Evolutionary conservation across 2,888 invertebrate genomes (phyloP).

Genomic region (Crepidodera aurea): DNA sequence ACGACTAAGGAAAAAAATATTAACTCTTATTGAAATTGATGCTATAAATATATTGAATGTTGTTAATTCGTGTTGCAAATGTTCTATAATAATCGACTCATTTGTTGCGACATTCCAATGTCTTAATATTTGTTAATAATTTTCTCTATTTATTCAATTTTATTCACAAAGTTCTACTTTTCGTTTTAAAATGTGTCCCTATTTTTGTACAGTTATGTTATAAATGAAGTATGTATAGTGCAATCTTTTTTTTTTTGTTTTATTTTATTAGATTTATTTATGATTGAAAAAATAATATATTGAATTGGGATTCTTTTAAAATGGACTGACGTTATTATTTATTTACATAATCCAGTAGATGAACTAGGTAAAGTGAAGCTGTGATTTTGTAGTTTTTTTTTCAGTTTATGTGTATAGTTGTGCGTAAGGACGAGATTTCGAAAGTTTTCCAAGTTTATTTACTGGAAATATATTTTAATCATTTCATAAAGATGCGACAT

Average conservation of each 20-base stretch:
- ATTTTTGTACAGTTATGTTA: constrained; percentile 51
- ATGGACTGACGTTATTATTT: constrained; percentile 53
- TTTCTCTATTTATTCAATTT: constrained; percentile 42
- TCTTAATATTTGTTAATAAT: constrained; percentile 44
- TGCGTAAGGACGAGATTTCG: constrained; percentile 43
- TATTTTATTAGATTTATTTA: constrained; percentile 51
- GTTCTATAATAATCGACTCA: constrained; percentile 9
- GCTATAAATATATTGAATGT: no score
- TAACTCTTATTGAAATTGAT: no score
- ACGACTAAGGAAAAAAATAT: no score
- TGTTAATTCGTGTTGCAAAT: neutral
- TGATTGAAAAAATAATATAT: constrained; percentile 45
- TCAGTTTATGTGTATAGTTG: constrained; percentile 46
- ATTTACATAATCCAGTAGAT: constrained; percentile 42
- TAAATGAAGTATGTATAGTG: constrained; percentile 45
- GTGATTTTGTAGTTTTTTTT: constrained; percentile 49
- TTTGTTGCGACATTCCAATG: constrained; percentile 53
- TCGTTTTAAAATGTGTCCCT: constrained; percentile 46
- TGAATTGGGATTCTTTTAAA: constrained; percentile 54
- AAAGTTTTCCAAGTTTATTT: constrained; percentile 43
- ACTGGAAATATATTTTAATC: constrained; percentile 40
- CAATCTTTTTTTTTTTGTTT: constrained; percentile 49
- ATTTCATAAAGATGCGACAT: constrained; percentile 40
- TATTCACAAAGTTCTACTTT: constrained; percentile 45
- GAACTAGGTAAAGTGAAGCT: constrained; percentile 46